Evolutionary conservation across 2,888 invertebrate species (phyloP).

Genomic region (Drosophila nr. fundita): DNA sequence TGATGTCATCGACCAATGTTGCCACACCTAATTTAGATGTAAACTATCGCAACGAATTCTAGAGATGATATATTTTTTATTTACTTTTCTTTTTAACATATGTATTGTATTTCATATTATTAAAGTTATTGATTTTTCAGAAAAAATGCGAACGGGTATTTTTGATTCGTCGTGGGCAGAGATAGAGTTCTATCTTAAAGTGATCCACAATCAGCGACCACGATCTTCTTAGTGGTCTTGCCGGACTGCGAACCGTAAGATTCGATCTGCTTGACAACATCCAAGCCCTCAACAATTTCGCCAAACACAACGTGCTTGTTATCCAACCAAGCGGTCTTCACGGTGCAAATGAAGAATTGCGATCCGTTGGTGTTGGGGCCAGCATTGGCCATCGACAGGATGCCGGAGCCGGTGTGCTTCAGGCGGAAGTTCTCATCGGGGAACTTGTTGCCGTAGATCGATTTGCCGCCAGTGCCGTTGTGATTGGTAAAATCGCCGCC

Average conservation of each 20-base stretch:
- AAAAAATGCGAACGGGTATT: not conserved
- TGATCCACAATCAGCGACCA: conserved; percentile 87
- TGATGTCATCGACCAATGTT: conserved; percentile 23
- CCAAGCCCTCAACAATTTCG: conserved; percentile 94
- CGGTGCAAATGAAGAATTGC: conserved; percentile 98
- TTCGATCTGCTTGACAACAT: conserved; percentile 95
- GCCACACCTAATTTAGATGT: conserved; percentile 15
- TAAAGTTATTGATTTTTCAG: conserved; percentile 1
- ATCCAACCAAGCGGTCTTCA: conserved; percentile 96
- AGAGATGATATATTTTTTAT: not conserved
- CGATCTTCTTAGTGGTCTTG: conserved; percentile 92
- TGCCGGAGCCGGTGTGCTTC: conserved; percentile 96
- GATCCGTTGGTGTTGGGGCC: conserved; percentile 98
- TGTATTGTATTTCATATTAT: not conserved
- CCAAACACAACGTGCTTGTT: conserved; percentile 98
- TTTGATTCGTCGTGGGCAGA: not conserved
- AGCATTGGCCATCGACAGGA: conserved; percentile 98
- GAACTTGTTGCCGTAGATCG: conserved; percentile 98
- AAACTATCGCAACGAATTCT: not conserved
- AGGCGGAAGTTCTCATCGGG: conserved; percentile 98
- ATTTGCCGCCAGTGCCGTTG: conserved; percentile 98
- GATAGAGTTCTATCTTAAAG: not conserved
- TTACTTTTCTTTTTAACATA: not conserved
- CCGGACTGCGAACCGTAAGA: conserved; percentile 92
- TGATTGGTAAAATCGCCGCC: conserved; percentile 98